Percentiles rank a stretch among this genome's conserved stretches.
Conservation (phyloP, 2,113 vertebrate species). For the Phyllopteryx taeniolatus region DNA sequence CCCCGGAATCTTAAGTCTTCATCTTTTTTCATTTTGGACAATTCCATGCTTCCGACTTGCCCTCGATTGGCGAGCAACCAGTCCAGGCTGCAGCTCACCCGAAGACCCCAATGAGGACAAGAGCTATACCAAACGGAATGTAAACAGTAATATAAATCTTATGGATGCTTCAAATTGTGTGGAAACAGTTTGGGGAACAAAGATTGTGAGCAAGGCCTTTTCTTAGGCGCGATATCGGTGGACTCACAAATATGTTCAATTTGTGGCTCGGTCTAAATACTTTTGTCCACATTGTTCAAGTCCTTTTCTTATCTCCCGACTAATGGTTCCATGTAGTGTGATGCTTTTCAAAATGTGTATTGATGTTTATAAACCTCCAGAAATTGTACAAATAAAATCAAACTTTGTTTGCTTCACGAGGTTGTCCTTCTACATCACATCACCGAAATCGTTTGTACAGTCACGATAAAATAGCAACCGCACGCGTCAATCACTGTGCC, state of each 20-base stretch:
- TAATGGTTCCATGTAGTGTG: conserved; percentile 18
- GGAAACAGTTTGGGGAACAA: too few relatives aligned
- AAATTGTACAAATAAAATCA: conserved; percentile 16
- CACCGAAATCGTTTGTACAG: background rate
- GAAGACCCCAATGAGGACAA: too few relatives aligned
- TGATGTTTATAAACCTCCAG: conserved; percentile 4
- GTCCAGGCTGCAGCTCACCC: too few relatives aligned
- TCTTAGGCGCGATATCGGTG: background rate
- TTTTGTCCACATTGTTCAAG: conserved; percentile 36
- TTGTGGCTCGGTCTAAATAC: background rate
- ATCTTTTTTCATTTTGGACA: too few relatives aligned
- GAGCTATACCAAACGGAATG: too few relatives aligned
- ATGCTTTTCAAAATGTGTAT: background rate
- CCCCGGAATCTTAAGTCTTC: too few relatives aligned
- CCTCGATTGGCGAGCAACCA: too few relatives aligned
- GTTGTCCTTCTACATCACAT: background rate
- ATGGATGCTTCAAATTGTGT: too few relatives aligned
- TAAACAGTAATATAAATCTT: too few relatives aligned
- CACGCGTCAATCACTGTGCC: background rate
- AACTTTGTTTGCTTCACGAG: conserved; percentile 8
- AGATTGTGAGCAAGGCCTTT: background rate
- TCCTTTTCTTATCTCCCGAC: conserved; percentile 5
- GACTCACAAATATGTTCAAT: background rate
- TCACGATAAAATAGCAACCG: background rate
- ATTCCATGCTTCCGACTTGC: too few relatives aligned